phyloP scores from a whole-genome alignment of 2,797 vertebrate genomes.

The Hippoglossus hippoglossus region DNA sequence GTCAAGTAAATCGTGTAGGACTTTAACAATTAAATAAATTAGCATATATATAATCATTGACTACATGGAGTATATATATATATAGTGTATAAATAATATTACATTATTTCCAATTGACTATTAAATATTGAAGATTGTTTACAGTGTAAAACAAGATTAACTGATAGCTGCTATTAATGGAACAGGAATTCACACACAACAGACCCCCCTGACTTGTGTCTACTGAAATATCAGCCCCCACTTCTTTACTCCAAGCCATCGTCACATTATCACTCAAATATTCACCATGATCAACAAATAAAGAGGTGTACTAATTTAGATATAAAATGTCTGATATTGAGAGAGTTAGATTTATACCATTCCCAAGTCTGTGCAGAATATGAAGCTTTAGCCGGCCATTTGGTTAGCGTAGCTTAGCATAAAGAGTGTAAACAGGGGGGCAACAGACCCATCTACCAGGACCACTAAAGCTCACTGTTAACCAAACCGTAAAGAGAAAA shows the following conservation, averaged over 20 bases:
- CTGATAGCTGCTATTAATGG: background rate
- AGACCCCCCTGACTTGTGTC: background rate
- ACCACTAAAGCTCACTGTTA: too few species aligned
- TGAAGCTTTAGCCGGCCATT: background rate
- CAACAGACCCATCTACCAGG: too few species aligned
- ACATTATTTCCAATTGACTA: background rate
- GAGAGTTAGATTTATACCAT: background rate
- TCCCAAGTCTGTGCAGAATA: background rate
- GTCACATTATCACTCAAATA: too few species aligned
- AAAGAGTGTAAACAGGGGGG: background rate
- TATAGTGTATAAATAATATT: background rate
- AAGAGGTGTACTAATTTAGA: too few species aligned
- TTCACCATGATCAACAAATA: too few species aligned
- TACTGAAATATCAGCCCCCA: background rate
- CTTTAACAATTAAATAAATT: background rate
- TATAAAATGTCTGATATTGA: too few species aligned
- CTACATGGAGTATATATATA: too few species aligned
- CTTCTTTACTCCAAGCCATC: background rate
- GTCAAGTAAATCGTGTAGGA: background rate
- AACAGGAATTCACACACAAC: background rate
- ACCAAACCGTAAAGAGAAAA: too few species aligned
- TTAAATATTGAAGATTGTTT: background rate
- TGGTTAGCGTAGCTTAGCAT: background rate
- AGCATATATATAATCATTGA: too few species aligned
- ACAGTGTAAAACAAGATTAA: background rate